Base-by-base conservation (phyloP, 2,113 vertebrate genomes). In the Leptobrachium leishanense region DNA sequence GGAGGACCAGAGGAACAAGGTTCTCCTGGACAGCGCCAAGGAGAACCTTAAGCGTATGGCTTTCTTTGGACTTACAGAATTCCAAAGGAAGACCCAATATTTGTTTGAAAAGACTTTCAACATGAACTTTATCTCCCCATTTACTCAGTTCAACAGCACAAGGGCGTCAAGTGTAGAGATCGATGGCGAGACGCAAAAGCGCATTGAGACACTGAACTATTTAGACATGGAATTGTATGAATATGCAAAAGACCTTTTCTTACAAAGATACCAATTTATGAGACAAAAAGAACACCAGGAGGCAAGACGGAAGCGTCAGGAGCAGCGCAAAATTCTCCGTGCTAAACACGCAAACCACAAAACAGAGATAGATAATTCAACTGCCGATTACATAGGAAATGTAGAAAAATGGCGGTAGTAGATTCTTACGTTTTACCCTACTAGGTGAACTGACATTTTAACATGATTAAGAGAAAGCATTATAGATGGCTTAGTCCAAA, bases 41-140 rank as follows among this genome's bases (percentile, higher is more conserved):
- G 92, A 95, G 44, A 99, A 99, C 89, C 90, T 99, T 78, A 93
- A 95, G 15, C 90, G 91, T 13, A 99, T 99, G 97, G 96, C 97
- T 2, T 99, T 99, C 89, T 99, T 95, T 0, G 98, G 98, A 71
- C 95, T 99, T 68, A 99, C 98, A 0, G 98, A 99, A 74, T 98
- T 97, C 86, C 98, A 99, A 84, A 94, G 98, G 31, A 98, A 99
- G 87, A 99, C 97, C 77, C 98, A 99, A 88, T 98, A 99, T 84
- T 90, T 99, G 77, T 99, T 99, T 46, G 97, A 99, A 85, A 95
- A 95, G 74, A 98, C 96, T 72, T 99, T 99, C 89, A 94, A 90
- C 85, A 91, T 99, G 92, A 95, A 94, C 86, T 99, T 99, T 89
- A 98, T 98, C 57, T 94, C 95, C 0, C 96, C 96, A 0, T 99